phyloP scores from a whole-genome alignment of 2,113 vertebrate species.

The Lepisosteus osseus region DNA sequence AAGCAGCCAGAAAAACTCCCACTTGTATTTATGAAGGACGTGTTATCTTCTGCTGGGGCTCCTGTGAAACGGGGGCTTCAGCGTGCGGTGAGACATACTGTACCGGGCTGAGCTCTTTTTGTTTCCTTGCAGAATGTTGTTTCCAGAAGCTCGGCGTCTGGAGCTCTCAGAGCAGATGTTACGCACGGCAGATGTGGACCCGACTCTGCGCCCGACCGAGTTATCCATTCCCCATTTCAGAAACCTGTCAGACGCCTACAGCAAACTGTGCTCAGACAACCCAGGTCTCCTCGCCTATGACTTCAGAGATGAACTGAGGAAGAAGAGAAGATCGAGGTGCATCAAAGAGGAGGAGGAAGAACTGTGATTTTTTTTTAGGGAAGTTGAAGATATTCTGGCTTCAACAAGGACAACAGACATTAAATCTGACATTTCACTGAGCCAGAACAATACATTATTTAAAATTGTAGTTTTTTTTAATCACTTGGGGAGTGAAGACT shows the following conservation, averaged over 20 bases:
- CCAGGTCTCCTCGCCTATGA: slow-evolving; percentile 71
- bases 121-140: slow-evolving; percentile 71
- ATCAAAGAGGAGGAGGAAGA: neutral
- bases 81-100: no score
- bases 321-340: slow-evolving; percentile 36
- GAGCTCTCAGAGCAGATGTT: slow-evolving; percentile 76
- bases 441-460: neutral
- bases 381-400: slow-evolving; percentile 29
- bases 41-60: no score
- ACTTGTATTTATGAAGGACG: no score
- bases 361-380: neutral
- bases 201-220: slow-evolving; percentile 74
- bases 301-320: slow-evolving; percentile 80
- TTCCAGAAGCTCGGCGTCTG: slow-evolving; percentile 74
- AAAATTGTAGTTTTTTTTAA: neutral
- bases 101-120: neutral
- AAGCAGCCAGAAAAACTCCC: no score
- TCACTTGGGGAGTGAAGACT: neutral
- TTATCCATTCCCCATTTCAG: slow-evolving; percentile 79
- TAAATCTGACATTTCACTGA: neutral
- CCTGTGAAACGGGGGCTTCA: no score
- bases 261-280: slow-evolving; percentile 73
- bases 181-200: slow-evolving; percentile 78
- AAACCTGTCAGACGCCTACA: slow-evolving; percentile 76
- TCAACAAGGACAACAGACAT: slow-evolving; percentile 15